A percentile compares a stretch with the other conserved stretches of the same genome.
These are phyloP conservation scores for Caenorhabditis sulstoni DNA, from an alignment of 2,888 invertebrate genomes.

Conservation along the genomic window DNA sequence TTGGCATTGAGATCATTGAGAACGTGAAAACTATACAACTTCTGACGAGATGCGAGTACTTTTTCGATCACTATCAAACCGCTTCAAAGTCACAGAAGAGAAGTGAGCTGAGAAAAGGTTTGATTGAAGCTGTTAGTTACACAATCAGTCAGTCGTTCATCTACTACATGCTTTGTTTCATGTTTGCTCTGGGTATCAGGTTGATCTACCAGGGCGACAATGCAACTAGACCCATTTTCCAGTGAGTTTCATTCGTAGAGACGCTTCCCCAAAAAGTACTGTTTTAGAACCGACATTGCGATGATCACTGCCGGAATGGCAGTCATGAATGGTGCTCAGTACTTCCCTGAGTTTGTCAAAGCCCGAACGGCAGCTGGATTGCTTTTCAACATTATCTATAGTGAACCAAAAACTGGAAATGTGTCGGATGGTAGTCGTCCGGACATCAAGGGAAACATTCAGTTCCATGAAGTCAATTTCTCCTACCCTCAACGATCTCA, in stretches of 20 bases:
- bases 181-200: slow-evolving; percentile 67
- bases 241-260: slow-evolving; percentile 39
- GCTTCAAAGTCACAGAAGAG: slow-evolving; percentile 43
- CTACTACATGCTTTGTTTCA: slow-evolving; percentile 68
- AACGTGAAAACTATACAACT: slow-evolving; percentile 82
- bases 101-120: slow-evolving; percentile 55
- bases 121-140: slow-evolving; percentile 61
- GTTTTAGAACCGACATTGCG: slow-evolving; percentile 60
- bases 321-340: slow-evolving; percentile 71
- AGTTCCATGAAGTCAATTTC: slow-evolving; percentile 80
- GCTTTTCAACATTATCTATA: slow-evolving; percentile 80
- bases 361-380: slow-evolving; percentile 81
- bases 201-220: slow-evolving; percentile 64
- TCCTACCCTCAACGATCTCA: slow-evolving; percentile 80
- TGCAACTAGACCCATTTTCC: slow-evolving; percentile 56
- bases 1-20: slow-evolving; percentile 82
- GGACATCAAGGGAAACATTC: slow-evolving; percentile 79
- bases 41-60: slow-evolving; percentile 80
- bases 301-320: slow-evolving; percentile 63
- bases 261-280: too few relatives aligned
- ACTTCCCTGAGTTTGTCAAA: slow-evolving; percentile 82
- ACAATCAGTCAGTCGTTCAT: slow-evolving; percentile 65
- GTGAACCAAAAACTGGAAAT: slow-evolving; percentile 80
- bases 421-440: slow-evolving; percentile 60
- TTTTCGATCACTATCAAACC: slow-evolving; percentile 77